Evolutionary conservation across 2,113 vertebrate genomes (phyloP).

Genomic region (Petrocephalus microphthalmus): DNA sequence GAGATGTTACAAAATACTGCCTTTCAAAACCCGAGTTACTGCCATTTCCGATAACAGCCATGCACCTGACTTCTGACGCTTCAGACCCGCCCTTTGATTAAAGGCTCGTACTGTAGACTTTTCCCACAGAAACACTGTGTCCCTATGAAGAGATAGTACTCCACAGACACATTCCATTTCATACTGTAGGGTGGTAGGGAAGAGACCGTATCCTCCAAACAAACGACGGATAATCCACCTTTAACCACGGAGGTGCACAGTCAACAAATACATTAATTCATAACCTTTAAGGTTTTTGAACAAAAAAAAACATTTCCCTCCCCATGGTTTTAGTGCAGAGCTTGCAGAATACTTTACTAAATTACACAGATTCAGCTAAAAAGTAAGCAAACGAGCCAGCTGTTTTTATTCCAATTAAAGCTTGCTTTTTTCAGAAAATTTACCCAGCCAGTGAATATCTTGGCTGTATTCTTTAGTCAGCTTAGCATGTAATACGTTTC

Average conservation of each 20-base stretch:
- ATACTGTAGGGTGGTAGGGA: background rate
- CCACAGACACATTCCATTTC: background rate
- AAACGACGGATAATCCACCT: background rate
- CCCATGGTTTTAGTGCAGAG: background rate
- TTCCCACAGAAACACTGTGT: constrained; percentile 19
- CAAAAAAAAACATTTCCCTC: background rate
- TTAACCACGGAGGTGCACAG: background rate
- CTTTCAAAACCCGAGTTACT: background rate
- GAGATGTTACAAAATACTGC: background rate
- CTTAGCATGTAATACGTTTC: background rate
- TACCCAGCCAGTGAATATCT: background rate
- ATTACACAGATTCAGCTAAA: constrained; percentile 17
- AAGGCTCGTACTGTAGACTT: background rate
- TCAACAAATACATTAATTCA: background rate
- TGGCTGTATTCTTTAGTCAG: background rate
- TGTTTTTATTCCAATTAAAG: constrained; percentile 22
- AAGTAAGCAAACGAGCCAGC: background rate
- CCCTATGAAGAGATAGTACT: constrained; percentile 26
- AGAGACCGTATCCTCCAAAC: background rate
- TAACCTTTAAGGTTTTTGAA: background rate
- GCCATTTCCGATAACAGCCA: background rate
- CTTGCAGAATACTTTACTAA: constrained; percentile 7
- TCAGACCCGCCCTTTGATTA: background rate
- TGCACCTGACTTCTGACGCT: background rate
- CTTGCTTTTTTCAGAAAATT: constrained; percentile 3